Evolutionary conservation across 2,888 invertebrate genomes (phyloP).

Genomic region (Parochlus steinenii): DNA sequence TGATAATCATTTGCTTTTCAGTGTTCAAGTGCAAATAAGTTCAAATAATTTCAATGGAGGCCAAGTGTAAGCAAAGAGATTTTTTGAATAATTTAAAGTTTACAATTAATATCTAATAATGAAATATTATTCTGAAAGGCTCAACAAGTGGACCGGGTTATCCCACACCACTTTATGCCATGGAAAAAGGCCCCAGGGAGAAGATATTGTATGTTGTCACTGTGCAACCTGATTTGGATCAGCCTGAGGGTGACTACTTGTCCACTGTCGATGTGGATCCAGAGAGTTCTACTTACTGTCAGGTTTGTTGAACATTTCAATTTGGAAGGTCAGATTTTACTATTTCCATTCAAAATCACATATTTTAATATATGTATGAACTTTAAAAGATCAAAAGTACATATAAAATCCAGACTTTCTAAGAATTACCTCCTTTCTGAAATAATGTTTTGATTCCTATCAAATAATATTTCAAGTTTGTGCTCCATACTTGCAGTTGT

Average conservation of each 20-base stretch:
- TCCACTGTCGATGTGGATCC: conserved; percentile 88
- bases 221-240: conserved; percentile 50
- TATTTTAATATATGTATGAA: background rate
- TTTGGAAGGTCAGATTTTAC: background rate
- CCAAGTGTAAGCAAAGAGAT: no score
- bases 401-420: background rate
- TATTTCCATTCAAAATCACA: background rate
- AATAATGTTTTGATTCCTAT: no score
- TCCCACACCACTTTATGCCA: conserved; percentile 64
- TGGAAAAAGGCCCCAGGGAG: conserved; percentile 66
- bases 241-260: conserved; percentile 66
- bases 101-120: no score
- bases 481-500: no score
- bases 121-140: no score
- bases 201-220: conserved; percentile 80
- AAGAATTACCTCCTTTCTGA: no score
- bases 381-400: background rate
- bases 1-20: no score
- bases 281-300: conserved; percentile 60
- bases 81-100: no score
- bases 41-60: no score
- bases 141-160: conserved; percentile 57
- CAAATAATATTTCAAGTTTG: no score
- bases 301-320: conserved; percentile 37
- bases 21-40: no score